Evolutionary conservation across 1,140 invertebrate species (phyloP).

Genomic region (Cyrtorhinus lividipennis): DNA sequence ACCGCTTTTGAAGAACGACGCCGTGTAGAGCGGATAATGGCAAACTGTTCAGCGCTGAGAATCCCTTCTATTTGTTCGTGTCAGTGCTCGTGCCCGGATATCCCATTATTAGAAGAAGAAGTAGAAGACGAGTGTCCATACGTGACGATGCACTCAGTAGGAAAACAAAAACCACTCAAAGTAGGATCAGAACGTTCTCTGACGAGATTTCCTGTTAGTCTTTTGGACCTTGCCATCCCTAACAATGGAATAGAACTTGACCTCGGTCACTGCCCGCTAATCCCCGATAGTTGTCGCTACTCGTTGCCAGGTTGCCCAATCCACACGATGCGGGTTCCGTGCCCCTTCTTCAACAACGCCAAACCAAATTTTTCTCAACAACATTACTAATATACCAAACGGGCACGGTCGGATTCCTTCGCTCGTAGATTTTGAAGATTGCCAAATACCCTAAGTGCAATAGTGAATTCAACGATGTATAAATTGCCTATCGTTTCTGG

Average conservation of each 20-base stretch:
- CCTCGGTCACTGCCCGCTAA: background rate
- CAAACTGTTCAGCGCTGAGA: background rate
- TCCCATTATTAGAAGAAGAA: background rate
- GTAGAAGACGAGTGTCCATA: background rate
- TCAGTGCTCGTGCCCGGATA: background rate
- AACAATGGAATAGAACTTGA: background rate
- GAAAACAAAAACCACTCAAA: background rate
- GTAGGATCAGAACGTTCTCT: background rate
- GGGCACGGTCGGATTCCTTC: too few species aligned
- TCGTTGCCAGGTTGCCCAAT: background rate
- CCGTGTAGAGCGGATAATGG: background rate
- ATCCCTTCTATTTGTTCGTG: background rate
- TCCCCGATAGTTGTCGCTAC: background rate
- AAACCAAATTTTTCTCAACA: background rate
- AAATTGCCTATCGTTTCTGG: too few species aligned
- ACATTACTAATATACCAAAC: too few species aligned
- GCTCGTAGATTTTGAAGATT: too few species aligned
- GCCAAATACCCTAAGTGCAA: too few species aligned
- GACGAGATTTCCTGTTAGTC: background rate
- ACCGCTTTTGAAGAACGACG: background rate
- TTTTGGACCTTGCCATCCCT: background rate
- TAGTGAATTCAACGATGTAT: too few species aligned
- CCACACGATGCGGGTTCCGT: background rate
- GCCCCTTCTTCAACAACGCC: background rate
- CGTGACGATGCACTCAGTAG: too few species aligned